Evolutionary conservation across 2,797 vertebrate genomes (phyloP), one percentile per base, ranked within the genome.

Genomic region (Nannoperca obscura): DNA sequence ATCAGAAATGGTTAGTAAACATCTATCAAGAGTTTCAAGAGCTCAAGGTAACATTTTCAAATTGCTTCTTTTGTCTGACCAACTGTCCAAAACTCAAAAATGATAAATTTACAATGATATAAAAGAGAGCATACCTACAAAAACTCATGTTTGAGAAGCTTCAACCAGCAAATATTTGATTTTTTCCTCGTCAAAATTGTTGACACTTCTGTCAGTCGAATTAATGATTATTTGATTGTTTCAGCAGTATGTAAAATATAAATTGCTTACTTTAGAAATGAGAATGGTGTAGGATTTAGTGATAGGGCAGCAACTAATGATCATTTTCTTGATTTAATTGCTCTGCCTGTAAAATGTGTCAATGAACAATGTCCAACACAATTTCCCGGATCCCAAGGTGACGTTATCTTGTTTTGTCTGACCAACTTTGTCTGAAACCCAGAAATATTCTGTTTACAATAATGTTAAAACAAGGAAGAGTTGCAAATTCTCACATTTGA

Each of bases 41-140:
- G 34, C 9, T 73, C 46, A 73, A 44, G 49, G 50, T 68, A 14
- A 57, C 30, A 55, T 55, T 24, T 42, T 46, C 17, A 62, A 10
- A 52, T 20, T 40, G 8, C 11, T 7, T 46, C n/a, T 36, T 59
- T 40, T 64, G 10, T 13, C 10, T 19, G 9, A 54, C 4, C 10
- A 61, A 30, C 22, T 13, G n/a, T 27, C 30, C 4, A 32, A 40
- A 49, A 59, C 9, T 34, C 20, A 24, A 61, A 53, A 17, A 27
- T 19, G 19, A 17, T 19, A 27, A 5, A 22, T 44, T 20, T 32
- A 20, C 19, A 46, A 20, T 57, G 19, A 7, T n/a, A 15, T 24
- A 36, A 62, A 36, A 38, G 24, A 38, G 24, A 38, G 13, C 17
- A 15, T 13, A 19, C 27, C 7, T 19, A 9, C 53, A 32, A 32